A percentile compares a stretch with the other conserved stretches of the same genome.
Conservation (phyloP, 2,113 vertebrate species). For the Ochotona curzoniae region DNA sequence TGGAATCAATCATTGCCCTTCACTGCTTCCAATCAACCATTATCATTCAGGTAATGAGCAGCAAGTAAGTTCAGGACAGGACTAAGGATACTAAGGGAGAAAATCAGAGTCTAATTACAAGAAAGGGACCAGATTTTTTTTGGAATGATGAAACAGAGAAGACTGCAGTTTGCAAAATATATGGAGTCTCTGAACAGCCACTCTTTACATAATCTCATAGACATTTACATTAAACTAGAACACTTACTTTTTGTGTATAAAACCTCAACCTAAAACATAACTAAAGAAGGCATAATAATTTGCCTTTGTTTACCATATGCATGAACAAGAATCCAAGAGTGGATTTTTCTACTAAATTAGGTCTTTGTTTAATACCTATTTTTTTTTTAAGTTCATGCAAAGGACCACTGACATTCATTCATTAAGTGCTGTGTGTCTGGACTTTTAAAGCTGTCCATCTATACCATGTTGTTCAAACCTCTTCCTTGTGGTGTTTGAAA, state of each 20-base stretch:
- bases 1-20: neutral
- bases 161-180: neutral
- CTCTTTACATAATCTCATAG: neutral
- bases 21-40: neutral
- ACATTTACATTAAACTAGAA: neutral
- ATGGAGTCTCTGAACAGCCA: constrained; percentile 17
- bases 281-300: constrained; percentile 8
- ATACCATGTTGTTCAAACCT: neutral
- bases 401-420: constrained; percentile 10
- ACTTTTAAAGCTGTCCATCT: neutral
- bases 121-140: neutral
- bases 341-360: constrained; percentile 17
- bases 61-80: neutral
- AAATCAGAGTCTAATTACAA: constrained; percentile 42
- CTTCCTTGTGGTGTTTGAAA: neutral
- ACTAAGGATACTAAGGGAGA: neutral
- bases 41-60: constrained; percentile 9
- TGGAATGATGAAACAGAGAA: neutral
- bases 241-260: neutral
- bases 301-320: neutral
- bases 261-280: neutral
- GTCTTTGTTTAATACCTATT: constrained; percentile 24
- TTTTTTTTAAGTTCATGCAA: constrained; percentile 31
- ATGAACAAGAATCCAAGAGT: neutral
- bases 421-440: neutral